phyloP scores from a whole-genome alignment of 2,113 vertebrate species.

The Larimichthys polyactis region DNA sequence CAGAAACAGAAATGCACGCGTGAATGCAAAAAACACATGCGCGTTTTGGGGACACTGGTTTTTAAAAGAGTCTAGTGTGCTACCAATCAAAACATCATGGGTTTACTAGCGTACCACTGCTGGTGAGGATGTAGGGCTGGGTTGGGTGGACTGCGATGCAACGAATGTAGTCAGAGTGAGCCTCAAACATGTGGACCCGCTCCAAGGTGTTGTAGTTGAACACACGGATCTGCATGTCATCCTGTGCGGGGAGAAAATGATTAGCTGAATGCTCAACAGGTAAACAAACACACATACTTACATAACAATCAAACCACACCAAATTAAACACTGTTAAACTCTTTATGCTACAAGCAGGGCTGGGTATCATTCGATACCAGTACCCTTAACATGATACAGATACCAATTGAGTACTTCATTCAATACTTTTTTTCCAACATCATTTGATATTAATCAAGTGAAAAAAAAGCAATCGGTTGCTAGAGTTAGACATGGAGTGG shows the following conservation, averaged over 20 bases:
- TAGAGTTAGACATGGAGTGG: too few species aligned
- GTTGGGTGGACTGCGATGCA: slow-evolving; percentile 98
- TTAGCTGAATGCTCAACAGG: background rate
- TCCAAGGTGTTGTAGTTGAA: slow-evolving; percentile 99
- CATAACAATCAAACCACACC: background rate
- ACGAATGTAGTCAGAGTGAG: slow-evolving; percentile 98
- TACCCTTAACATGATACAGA: too few species aligned
- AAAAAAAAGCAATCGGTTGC: too few species aligned
- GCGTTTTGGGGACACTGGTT: background rate
- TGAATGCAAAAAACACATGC: slow-evolving; percentile 27
- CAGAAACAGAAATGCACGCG: slow-evolving; percentile 52
- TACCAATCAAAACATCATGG: background rate
- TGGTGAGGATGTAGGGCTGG: slow-evolving; percentile 98
- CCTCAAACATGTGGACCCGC: slow-evolving; percentile 98
- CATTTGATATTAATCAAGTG: too few species aligned
- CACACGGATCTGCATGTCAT: slow-evolving; percentile 99
- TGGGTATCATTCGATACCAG: too few species aligned
- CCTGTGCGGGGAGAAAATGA: slow-evolving; percentile 77
- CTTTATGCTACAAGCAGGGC: background rate
- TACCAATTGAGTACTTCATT: too few species aligned
- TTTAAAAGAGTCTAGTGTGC: background rate
- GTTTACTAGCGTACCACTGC: slow-evolving; percentile 89
- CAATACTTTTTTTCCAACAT: too few species aligned
- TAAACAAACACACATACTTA: background rate
- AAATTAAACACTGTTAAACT: background rate